phyloP scores from a whole-genome alignment of 2,888 invertebrate species.

The Amphimallon solstitiale region DNA sequence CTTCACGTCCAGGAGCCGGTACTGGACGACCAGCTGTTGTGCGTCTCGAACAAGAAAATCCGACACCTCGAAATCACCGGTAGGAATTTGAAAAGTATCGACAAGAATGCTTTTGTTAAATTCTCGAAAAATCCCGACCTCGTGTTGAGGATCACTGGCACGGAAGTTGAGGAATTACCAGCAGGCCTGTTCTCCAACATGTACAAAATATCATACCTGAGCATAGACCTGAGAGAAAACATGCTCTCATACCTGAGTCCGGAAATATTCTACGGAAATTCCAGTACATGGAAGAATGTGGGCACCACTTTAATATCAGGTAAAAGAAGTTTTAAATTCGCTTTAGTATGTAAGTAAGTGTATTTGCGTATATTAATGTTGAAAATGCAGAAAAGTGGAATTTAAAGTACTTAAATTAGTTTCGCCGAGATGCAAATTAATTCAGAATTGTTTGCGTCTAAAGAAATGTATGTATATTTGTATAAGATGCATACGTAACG shows the following conservation, averaged over 20 bases:
- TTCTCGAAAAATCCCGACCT: conserved; percentile 81
- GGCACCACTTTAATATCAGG: conserved; percentile 87
- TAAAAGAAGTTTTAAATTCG: conserved; percentile 61
- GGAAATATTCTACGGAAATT: conserved; percentile 87
- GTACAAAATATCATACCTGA: conserved; percentile 81
- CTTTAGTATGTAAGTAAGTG: neutral
- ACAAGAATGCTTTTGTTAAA: conserved; percentile 80
- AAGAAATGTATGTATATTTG: neutral
- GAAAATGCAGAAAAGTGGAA: neutral
- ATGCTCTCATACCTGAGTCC: conserved; percentile 81
- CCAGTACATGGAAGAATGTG: conserved; percentile 86
- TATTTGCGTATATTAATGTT: neutral
- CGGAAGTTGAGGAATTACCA: conserved; percentile 82
- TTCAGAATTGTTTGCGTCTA: conserved; percentile 19
- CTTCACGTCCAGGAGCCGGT: conserved; percentile 79
- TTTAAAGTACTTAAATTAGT: conserved; percentile 13
- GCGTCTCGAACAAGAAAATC: conserved; percentile 81
- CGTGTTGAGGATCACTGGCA: conserved; percentile 79
- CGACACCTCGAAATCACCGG: conserved; percentile 85
- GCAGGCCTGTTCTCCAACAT: conserved; percentile 81
- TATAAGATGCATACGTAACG: conserved; percentile 13
- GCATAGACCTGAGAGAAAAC: conserved; percentile 85
- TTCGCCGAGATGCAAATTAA: conserved; percentile 18
- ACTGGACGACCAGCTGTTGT: conserved; percentile 79
- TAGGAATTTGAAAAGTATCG: conserved; percentile 75